A percentile compares a stretch with the other conserved stretches of the same genome.
Evolutionary conservation across 92 coral and sea anemone species (phyloP).

Genomic region (Galaxea fascicularis): DNA sequence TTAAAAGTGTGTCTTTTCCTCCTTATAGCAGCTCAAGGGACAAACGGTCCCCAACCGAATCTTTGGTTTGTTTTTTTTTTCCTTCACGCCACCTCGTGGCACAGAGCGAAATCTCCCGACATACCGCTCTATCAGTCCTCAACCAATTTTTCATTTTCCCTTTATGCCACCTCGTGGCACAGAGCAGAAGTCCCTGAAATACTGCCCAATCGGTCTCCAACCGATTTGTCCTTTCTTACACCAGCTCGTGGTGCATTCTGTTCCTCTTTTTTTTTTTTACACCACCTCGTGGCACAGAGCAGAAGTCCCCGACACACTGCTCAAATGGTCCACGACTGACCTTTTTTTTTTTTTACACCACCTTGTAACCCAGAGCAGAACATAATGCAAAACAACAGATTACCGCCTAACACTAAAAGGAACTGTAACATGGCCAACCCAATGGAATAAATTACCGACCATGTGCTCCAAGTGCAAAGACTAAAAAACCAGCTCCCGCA

Average conservation of each 20-base stretch:
- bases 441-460: too few relatives aligned
- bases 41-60: too few relatives aligned
- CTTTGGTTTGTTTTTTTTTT: too few relatives aligned
- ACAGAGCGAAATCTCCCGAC: not conserved
- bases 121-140: not conserved
- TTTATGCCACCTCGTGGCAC: constrained; percentile 12
- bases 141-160: not conserved
- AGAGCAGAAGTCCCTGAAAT: not conserved
- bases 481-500: not conserved
- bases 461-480: constrained; percentile 3
- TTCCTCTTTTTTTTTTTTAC: not conserved
- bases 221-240: not conserved
- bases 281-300: not conserved
- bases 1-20: not conserved
- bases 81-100: constrained; percentile 19
- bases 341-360: not conserved
- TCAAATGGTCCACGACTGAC: not conserved
- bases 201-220: not conserved
- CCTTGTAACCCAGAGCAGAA: not conserved
- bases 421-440: too few relatives aligned
- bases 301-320: not conserved
- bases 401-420: not conserved
- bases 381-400: not conserved
- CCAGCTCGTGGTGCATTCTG: not conserved
- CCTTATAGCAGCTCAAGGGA: too few relatives aligned